phyloP scores from a whole-genome alignment of 2,113 vertebrate species.

The Donacobius atricapilla region DNA sequence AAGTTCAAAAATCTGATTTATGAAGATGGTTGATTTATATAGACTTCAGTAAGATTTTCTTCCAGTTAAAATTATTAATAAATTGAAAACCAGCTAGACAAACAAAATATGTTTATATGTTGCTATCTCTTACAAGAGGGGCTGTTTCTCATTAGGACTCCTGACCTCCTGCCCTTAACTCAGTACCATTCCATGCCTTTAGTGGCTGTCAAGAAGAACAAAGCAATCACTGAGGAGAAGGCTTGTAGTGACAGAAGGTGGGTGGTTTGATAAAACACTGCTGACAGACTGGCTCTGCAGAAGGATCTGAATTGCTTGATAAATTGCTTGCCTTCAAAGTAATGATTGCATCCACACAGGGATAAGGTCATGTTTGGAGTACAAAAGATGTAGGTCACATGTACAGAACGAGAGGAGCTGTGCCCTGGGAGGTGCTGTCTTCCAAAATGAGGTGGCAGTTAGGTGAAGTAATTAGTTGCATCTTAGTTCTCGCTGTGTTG shows the following conservation, averaged over 20 bases:
- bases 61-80: not conserved
- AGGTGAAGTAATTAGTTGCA: not conserved
- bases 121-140: not conserved
- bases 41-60: not conserved
- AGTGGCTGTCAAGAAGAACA: not conserved
- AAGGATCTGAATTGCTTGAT: not conserved
- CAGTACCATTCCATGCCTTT: not conserved
- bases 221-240: not conserved
- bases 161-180: not conserved
- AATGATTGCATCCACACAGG: not conserved
- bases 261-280: not conserved
- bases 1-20: not conserved
- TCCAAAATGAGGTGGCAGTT: not conserved
- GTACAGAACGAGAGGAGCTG: not conserved
- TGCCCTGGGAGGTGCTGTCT: not conserved
- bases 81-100: not conserved
- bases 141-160: not conserved
- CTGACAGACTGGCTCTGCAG: not conserved
- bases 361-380: not conserved
- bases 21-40: not conserved
- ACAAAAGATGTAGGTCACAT: not conserved
- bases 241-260: not conserved
- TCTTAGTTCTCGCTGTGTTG: not conserved
- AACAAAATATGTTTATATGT: not conserved
- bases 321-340: not conserved